Percentiles rank a stretch among this genome's conserved stretches.
These are phyloP conservation scores for Bursaphelenchus okinawaensis DNA, from an alignment of 2,888 invertebrate genomes.

Conservation along the genomic window DNA sequence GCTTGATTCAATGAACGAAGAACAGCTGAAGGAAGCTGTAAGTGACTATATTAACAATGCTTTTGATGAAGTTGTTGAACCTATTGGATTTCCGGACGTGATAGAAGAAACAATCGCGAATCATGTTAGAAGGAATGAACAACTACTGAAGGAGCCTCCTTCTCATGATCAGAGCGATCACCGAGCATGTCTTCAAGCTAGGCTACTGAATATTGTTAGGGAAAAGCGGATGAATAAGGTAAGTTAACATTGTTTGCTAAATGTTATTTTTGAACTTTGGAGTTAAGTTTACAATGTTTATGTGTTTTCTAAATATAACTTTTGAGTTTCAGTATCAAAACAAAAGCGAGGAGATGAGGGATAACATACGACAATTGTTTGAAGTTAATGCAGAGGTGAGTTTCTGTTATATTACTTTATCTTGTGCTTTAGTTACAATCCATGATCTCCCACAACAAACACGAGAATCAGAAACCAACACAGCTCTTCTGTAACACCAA, in stretches of 20 bases:
- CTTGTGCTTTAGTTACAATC: conserved; percentile 1
- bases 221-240: conserved; percentile 10
- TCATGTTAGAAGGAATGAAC: conserved; percentile 6
- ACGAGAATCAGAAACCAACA: background rate
- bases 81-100: background rate
- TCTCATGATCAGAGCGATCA: background rate
- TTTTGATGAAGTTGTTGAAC: background rate
- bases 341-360: conserved; percentile 10
- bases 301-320: background rate
- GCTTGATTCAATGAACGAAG: background rate
- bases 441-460: background rate
- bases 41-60: background rate
- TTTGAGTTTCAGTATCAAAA: background rate
- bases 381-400: conserved; percentile 4
- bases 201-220: conserved; percentile 1
- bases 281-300: too few species aligned
- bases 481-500: background rate
- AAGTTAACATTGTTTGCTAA: background rate
- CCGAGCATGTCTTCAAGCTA: background rate
- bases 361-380: conserved; percentile 1
- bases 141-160: background rate
- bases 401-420: conserved; percentile 1
- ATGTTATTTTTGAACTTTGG: background rate
- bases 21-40: background rate
- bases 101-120: background rate